Evolutionary conservation across 2,797 vertebrate species (phyloP).

Genomic region (Philypnodon macrostomus): DNA sequence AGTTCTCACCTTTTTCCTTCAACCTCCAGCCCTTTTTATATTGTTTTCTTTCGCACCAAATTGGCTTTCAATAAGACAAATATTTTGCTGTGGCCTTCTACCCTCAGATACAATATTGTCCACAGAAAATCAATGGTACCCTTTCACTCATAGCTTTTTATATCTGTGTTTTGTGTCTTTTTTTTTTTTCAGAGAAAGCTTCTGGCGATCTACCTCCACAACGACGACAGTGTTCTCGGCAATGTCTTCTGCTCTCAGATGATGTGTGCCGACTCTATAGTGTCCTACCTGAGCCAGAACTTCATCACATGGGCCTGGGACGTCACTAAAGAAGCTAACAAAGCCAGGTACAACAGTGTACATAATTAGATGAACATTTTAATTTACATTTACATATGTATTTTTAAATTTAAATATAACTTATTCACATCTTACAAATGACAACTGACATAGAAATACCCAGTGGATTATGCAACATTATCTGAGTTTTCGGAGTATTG

Average conservation of each 20-base stretch:
- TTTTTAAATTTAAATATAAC: too few relatives aligned
- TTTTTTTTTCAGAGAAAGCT: slow-evolving; percentile 92
- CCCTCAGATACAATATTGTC: background rate
- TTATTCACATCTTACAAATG: too few relatives aligned
- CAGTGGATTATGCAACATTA: background rate
- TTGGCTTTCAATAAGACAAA: background rate
- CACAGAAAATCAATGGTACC: background rate
- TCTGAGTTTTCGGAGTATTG: background rate
- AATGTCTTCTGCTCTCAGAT: slow-evolving; percentile 99
- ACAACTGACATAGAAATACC: background rate
- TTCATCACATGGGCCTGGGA: slow-evolving; percentile 99
- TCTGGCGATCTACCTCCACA: slow-evolving; percentile 99
- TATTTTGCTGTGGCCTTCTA: background rate
- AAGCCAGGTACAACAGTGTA: slow-evolving; percentile 87
- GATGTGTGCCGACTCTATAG: slow-evolving; percentile 98
- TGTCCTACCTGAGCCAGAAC: slow-evolving; percentile 99
- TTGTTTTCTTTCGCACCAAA: background rate
- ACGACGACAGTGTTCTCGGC: slow-evolving; percentile 97
- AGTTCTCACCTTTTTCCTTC: background rate
- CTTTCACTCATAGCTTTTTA: slow-evolving; percentile 1
- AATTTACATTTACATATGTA: background rate
- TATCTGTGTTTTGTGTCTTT: slow-evolving; percentile 48
- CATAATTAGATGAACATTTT: too few relatives aligned
- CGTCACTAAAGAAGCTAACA: slow-evolving; percentile 96
- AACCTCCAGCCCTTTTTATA: slow-evolving; percentile 2